These are phyloP conservation scores for Donacobius atricapilla DNA, from an alignment of 2,113 vertebrate genomes.

Conservation along the genomic window DNA sequence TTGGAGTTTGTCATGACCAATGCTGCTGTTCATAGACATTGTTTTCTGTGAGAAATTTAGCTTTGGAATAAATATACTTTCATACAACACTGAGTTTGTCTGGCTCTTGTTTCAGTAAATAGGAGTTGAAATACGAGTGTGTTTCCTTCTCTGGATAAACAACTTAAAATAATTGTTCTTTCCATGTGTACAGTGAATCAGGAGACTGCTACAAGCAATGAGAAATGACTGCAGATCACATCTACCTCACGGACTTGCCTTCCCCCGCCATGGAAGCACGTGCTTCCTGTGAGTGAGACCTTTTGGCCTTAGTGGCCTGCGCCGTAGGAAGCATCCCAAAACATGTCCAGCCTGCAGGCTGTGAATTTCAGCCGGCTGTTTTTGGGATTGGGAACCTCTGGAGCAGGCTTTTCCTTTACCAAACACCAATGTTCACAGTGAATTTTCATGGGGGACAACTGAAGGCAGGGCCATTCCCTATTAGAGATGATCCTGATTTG, in stretches of 20 bases:
- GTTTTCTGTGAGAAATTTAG: neutral
- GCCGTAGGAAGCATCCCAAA: neutral
- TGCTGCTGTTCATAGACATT: neutral
- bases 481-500: neutral
- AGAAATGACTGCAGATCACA: neutral
- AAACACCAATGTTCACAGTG: neutral
- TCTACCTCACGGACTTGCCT: neutral
- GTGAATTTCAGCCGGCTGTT: neutral
- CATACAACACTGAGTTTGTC: neutral
- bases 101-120: slow-evolving; percentile 4
- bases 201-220: too few species aligned
- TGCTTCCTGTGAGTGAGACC: neutral
- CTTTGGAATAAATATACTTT: slow-evolving; percentile 45
- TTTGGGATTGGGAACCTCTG: neutral
- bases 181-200: neutral
- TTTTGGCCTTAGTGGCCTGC: neutral
- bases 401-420: neutral
- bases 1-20: neutral
- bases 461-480: neutral
- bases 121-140: neutral
- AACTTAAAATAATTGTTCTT: neutral
- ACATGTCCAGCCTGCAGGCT: neutral
- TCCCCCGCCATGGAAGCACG: neutral
- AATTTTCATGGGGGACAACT: neutral
- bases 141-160: neutral